phyloP scores from a whole-genome alignment of 2,888 invertebrate species.

The Drosophila imparisetae region DNA sequence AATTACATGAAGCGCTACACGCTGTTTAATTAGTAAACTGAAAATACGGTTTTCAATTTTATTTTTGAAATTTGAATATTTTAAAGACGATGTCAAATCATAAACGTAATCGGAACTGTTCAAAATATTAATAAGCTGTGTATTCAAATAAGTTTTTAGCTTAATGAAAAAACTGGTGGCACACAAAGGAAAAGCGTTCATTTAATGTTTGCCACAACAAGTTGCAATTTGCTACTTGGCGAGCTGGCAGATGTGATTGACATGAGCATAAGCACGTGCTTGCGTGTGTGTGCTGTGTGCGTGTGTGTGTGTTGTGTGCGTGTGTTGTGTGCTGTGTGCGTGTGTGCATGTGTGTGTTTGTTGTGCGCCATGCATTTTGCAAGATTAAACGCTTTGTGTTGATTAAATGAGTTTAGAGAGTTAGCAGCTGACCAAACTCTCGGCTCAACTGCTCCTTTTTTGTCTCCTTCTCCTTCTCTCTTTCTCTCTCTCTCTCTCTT shows the following conservation, averaged over 20 bases:
- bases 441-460: constrained; percentile 17
- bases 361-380: constrained; percentile 50
- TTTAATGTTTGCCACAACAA: not conserved
- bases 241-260: constrained; percentile 50
- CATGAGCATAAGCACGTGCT: constrained; percentile 29
- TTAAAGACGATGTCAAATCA: not conserved
- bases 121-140: not conserved
- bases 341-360: constrained; percentile 22
- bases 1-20: not conserved
- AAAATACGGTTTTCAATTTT: not conserved
- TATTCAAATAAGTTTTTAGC: not conserved
- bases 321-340: constrained; percentile 4
- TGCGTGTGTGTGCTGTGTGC: not conserved
- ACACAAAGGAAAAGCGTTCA: not conserved
- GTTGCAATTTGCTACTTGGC: constrained; percentile 7
- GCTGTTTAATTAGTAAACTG: not conserved
- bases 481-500: constrained; percentile 1
- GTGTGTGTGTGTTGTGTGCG: not conserved
- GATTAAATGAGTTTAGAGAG: constrained; percentile 73
- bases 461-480: constrained; percentile 6
- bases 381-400: constrained; percentile 74
- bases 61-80: not conserved
- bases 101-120: not conserved
- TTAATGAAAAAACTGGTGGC: not conserved
- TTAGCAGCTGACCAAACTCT: constrained; percentile 45